phyloP scores from a whole-genome alignment of 2,888 invertebrate species.

The Lacanobia oleracea region DNA sequence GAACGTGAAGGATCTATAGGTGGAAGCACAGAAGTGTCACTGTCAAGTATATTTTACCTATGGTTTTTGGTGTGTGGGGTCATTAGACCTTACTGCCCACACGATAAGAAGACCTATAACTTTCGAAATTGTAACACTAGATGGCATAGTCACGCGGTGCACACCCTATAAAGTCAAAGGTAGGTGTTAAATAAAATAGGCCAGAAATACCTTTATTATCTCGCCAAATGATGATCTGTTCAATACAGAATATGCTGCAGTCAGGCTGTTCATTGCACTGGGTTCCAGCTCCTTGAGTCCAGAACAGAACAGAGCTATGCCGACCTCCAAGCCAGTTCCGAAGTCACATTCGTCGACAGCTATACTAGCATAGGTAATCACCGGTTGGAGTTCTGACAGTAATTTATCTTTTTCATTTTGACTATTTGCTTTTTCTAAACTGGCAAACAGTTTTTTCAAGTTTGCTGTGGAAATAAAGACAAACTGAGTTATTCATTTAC shows the following conservation, averaged over 20 bases:
- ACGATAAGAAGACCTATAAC: too few species aligned
- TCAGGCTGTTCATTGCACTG: slow-evolving; percentile 92
- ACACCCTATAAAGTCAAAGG: too few species aligned
- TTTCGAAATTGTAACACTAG: too few species aligned
- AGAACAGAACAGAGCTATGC: slow-evolving; percentile 95
- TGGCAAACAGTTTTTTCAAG: slow-evolving; percentile 93
- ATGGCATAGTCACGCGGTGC: too few species aligned
- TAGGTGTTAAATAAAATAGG: not conserved
- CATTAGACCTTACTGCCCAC: too few species aligned
- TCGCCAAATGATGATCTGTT: slow-evolving; percentile 93
- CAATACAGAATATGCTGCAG: slow-evolving; percentile 94
- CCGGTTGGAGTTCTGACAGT: slow-evolving; percentile 94
- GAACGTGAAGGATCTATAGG: too few species aligned
- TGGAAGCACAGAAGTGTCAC: too few species aligned
- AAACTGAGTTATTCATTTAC: not conserved
- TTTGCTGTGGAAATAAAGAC: slow-evolving; percentile 87
- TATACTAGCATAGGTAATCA: slow-evolving; percentile 95
- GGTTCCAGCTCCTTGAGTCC: slow-evolving; percentile 93
- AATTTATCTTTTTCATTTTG: slow-evolving; percentile 91
- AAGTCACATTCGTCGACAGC: slow-evolving; percentile 99
- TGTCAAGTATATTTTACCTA: too few species aligned
- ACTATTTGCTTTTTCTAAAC: slow-evolving; percentile 91
- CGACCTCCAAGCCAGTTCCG: slow-evolving; percentile 97
- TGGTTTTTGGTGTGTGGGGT: too few species aligned
- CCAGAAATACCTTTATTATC: slow-evolving; percentile 91